These are phyloP conservation scores for Phyllostomus hastatus DNA, from an alignment of 2,113 vertebrate genomes.

Conservation along the genomic window DNA sequence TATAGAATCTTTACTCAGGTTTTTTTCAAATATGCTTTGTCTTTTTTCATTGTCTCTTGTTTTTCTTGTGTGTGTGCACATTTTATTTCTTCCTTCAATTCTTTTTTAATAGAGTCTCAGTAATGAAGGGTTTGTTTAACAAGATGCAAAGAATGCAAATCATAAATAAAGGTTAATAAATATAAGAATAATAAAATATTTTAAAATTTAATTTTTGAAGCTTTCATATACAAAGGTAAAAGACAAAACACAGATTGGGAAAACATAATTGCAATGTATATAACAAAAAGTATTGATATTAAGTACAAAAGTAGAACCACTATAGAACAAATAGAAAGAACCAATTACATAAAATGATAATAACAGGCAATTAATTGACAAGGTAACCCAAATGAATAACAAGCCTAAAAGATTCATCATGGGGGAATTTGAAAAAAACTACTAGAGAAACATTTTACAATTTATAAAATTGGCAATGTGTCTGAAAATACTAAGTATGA, in stretches of 20 bases:
- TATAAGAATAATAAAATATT: too few species aligned
- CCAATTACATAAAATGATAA: background rate
- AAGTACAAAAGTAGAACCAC: background rate
- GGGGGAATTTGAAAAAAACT: background rate
- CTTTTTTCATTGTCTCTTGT: background rate
- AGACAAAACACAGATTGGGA: background rate
- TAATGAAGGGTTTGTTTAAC: background rate
- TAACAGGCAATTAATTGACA: background rate
- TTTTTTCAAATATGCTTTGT: background rate
- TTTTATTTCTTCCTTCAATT: background rate
- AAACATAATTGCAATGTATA: background rate
- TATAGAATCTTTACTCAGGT: background rate
- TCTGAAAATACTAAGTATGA: background rate
- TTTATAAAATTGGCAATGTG: background rate
- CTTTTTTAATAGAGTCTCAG: background rate
- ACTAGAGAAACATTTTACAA: background rate
- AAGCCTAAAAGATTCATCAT: background rate
- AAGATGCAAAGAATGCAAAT: too few species aligned
- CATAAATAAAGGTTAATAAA: too few species aligned
- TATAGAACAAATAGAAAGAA: background rate
- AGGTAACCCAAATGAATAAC: background rate
- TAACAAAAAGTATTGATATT: background rate
- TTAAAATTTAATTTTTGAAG: too few species aligned
- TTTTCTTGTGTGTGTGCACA: background rate
- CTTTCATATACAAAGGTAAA: too few species aligned